phyloP scores from a whole-genome alignment of 1,140 invertebrate genomes.

The Drosophila carrolli region DNA sequence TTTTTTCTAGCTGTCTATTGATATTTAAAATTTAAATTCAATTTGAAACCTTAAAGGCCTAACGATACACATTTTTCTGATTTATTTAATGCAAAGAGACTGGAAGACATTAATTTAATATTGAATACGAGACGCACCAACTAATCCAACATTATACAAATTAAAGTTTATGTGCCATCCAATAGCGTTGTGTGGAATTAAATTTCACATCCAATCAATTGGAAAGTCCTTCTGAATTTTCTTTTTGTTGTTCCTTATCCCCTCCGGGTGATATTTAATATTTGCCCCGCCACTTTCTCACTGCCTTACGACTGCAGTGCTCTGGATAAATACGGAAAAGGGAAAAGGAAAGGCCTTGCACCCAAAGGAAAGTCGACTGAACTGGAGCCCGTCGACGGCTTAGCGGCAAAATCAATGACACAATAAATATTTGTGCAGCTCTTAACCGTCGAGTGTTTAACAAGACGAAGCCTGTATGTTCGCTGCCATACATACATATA shows the following conservation, averaged over 20 bases:
- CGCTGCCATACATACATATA: constrained; percentile 8
- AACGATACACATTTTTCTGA: too few species aligned
- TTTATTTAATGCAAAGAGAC: too few species aligned
- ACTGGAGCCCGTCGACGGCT: constrained; percentile 64
- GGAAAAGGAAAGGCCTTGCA: constrained; percentile 22
- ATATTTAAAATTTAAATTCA: too few species aligned
- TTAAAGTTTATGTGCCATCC: constrained; percentile 1
- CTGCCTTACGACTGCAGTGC: constrained; percentile 29
- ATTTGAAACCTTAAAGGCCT: too few species aligned
- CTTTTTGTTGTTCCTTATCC: constrained; percentile 14
- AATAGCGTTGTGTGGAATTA: constrained; percentile 34
- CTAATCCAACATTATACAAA: constrained; percentile 4
- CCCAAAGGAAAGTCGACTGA: constrained; percentile 49
- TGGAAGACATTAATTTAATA: not conserved
- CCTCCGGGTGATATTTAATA: constrained; percentile 61
- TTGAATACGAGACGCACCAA: not conserved
- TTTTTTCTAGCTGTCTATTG: not conserved
- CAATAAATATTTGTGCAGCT: constrained; percentile 82
- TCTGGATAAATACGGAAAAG: constrained; percentile 54
- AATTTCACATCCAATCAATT: constrained; percentile 62
- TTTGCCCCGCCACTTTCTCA: constrained; percentile 51
- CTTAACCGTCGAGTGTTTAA: constrained; percentile 74
- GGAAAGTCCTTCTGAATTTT: constrained; percentile 25
- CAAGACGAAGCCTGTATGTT: constrained; percentile 57
- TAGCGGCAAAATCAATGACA: constrained; percentile 82